Evolutionary conservation across 1,140 invertebrate species (phyloP).

Genomic region (Temnothorax longispinosus): DNA sequence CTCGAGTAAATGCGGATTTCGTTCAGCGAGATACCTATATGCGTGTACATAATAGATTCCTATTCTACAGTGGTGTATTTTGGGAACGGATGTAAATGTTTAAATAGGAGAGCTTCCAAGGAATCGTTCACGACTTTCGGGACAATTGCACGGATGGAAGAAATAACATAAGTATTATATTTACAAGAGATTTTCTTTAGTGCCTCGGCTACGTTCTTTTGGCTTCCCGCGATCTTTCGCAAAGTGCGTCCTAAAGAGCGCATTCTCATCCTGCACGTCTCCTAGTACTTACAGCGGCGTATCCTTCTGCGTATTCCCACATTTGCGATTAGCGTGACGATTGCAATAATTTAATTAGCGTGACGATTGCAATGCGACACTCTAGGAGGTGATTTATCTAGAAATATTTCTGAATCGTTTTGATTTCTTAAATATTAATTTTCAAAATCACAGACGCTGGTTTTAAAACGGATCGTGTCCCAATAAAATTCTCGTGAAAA

Average conservation of each 20-base stretch:
- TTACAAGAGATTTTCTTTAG: constrained; percentile 76
- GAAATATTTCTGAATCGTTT: constrained; percentile 21
- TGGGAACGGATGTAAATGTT: constrained; percentile 51
- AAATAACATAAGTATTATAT: constrained; percentile 72
- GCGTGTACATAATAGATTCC: constrained; percentile 47
- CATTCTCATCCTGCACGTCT: not conserved
- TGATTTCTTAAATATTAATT: constrained; percentile 30
- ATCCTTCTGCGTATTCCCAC: not conserved
- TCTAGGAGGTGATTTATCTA: not conserved
- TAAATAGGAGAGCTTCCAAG: constrained; percentile 2
- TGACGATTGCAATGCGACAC: not conserved
- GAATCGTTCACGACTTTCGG: constrained; percentile 13
- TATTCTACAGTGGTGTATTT: constrained; percentile 45
- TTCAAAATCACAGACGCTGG: constrained; percentile 3
- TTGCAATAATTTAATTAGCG: constrained; percentile 13
- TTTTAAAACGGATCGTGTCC: not conserved
- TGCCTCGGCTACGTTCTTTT: constrained; percentile 73
- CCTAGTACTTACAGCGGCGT: not conserved
- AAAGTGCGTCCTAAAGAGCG: not conserved
- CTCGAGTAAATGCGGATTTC: constrained; percentile 13
- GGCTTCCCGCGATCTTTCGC: not conserved
- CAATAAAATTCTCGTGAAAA: not conserved
- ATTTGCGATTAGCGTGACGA: not conserved
- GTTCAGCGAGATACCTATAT: constrained; percentile 56
- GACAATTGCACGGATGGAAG: constrained; percentile 65